Evolutionary conservation across 2,888 invertebrate genomes (phyloP).

Genomic region (Drosophila nigritarsus): DNA sequence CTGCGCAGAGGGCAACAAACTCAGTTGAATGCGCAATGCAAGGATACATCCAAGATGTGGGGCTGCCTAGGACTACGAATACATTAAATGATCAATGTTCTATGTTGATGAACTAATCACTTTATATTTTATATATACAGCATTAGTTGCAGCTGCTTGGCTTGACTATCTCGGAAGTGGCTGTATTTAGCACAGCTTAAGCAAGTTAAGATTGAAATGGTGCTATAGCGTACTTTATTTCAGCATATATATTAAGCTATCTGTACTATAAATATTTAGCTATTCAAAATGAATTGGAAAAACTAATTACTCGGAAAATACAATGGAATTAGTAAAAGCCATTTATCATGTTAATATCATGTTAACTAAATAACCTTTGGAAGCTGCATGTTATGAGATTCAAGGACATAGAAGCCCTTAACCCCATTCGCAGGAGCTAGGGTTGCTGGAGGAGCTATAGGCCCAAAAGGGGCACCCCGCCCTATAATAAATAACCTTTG

Average conservation of each 20-base stretch:
- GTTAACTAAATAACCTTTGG: background rate
- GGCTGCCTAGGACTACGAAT: background rate
- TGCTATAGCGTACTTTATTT: background rate
- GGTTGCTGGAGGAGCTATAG: no score
- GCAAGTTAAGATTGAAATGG: background rate
- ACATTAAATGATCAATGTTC: background rate
- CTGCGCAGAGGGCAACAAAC: slow-evolving; percentile 55
- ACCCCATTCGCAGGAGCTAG: no score
- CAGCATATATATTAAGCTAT: background rate
- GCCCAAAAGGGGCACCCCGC: no score
- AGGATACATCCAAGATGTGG: slow-evolving; percentile 34
- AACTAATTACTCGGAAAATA: background rate
- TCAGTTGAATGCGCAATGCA: slow-evolving; percentile 39
- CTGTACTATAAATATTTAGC: background rate
- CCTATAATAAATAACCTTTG: background rate
- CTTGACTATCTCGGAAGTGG: background rate
- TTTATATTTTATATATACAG: background rate
- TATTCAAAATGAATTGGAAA: no score
- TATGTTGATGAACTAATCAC: background rate
- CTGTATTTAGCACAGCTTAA: background rate
- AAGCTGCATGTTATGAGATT: no score
- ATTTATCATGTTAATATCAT: background rate
- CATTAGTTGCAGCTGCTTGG: background rate
- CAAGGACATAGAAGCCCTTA: no score
- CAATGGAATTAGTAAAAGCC: background rate